phyloP scores from a whole-genome alignment of 2,888 invertebrate species.

The Matsumyia berberina region DNA sequence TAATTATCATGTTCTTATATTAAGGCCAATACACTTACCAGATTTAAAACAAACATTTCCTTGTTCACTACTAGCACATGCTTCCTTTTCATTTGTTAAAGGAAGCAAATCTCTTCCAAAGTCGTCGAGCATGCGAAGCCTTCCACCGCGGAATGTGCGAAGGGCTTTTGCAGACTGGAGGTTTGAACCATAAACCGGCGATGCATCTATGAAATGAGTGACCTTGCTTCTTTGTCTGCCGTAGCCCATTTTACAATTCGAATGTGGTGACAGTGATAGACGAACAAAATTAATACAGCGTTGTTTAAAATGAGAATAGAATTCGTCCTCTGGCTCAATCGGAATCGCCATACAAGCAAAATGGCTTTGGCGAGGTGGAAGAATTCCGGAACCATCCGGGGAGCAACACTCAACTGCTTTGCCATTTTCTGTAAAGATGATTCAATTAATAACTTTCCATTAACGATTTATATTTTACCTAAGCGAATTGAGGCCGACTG shows the following conservation, averaged over 20 bases:
- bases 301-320: constrained; percentile 86
- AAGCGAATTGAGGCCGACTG: constrained; percentile 89
- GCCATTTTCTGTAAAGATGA: constrained; percentile 86
- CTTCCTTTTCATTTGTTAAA: constrained; percentile 86
- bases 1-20: neutral
- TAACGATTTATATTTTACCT: constrained; percentile 84
- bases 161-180: constrained; percentile 86
- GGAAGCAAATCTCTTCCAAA: constrained; percentile 89
- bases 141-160: constrained; percentile 87
- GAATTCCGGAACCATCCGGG: constrained; percentile 85
- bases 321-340: constrained; percentile 87
- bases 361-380: constrained; percentile 86
- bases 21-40: constrained; percentile 75
- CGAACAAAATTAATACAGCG: constrained; percentile 90
- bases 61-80: constrained; percentile 86
- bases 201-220: constrained; percentile 89
- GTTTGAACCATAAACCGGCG: constrained; percentile 90
- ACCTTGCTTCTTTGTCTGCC: constrained; percentile 89
- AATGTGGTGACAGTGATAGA: constrained; percentile 87
- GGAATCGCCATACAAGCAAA: constrained; percentile 89
- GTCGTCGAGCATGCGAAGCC: constrained; percentile 87
- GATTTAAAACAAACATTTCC: constrained; percentile 88
- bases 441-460: neutral
- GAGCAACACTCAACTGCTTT: constrained; percentile 90
- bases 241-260: constrained; percentile 89